phyloP scores from a whole-genome alignment of 2,113 vertebrate species.

The Microtus ochrogaster region DNA sequence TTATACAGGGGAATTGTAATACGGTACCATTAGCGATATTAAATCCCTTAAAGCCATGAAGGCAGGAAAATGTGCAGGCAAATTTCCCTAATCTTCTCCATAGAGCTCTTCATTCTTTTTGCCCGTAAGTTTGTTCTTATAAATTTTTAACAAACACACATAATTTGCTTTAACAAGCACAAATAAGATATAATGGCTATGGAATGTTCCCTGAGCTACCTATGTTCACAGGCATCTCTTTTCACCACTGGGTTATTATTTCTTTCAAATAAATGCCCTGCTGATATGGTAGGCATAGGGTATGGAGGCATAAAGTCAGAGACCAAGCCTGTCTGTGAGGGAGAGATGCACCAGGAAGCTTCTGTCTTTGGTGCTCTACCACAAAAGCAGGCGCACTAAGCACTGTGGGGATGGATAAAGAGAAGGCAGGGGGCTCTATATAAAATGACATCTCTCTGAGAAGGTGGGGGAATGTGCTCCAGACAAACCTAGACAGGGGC shows the following conservation, averaged over 20 bases:
- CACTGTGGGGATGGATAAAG: not conserved
- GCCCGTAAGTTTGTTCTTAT: not conserved
- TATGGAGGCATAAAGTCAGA: not conserved
- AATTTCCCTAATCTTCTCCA: not conserved
- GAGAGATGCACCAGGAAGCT: not conserved
- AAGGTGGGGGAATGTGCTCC: not conserved
- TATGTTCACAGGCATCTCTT: not conserved
- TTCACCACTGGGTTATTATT: not conserved
- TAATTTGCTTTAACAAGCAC: not conserved
- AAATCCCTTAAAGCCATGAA: not conserved
- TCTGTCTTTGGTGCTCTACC: not conserved
- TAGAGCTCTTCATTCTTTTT: not conserved
- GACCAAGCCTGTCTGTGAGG: not conserved
- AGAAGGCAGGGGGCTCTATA: not conserved
- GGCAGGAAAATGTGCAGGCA: not conserved
- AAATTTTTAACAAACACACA: not conserved
- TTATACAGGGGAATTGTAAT: not conserved
- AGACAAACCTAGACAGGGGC: not conserved
- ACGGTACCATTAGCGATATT: not conserved
- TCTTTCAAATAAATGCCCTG: not conserved
- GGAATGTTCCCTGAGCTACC: not conserved
- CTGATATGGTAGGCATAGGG: not conserved
- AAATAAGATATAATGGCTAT: not conserved
- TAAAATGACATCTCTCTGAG: not conserved
- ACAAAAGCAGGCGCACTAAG: not conserved